Percentiles rank a stretch among this genome's conserved stretches.
Evolutionary conservation across 1,140 invertebrate species (phyloP).

Genomic region (Metopolophium dirhodum): DNA sequence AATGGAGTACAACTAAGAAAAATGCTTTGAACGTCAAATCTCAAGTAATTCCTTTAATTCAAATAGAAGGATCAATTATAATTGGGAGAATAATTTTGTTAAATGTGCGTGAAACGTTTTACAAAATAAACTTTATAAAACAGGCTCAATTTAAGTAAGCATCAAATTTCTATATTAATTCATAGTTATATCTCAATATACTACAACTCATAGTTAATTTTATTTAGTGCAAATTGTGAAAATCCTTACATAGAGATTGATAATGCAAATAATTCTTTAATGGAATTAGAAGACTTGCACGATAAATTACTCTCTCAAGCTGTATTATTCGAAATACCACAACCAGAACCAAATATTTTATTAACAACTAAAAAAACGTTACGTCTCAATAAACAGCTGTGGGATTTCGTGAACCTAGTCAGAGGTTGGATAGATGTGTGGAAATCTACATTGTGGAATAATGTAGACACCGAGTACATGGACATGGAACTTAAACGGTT

Average conservation of each 20-base stretch:
- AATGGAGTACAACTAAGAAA: conserved; percentile 89
- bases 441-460: conserved; percentile 91
- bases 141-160: conserved; percentile 73
- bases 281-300: conserved; percentile 75
- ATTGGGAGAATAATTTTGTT: conserved; percentile 76
- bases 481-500: conserved; percentile 94
- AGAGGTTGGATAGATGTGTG: conserved; percentile 83
- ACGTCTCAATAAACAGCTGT: conserved; percentile 79
- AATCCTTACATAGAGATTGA: conserved; percentile 80
- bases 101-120: conserved; percentile 79
- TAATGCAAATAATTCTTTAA: conserved; percentile 73
- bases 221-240: conserved; percentile 69
- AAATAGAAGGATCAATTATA: conserved; percentile 72
- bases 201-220: neutral
- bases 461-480: conserved; percentile 92
- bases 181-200: neutral
- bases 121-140: conserved; percentile 74
- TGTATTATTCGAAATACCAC: conserved; percentile 82
- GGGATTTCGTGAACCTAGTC: conserved; percentile 89
- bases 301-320: conserved; percentile 75
- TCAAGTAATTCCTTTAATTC: conserved; percentile 78
- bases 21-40: conserved; percentile 83
- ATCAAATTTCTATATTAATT: neutral
- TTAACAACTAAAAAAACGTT: conserved; percentile 79
- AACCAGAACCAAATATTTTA: conserved; percentile 81